Conservation (phyloP, 2,113 vertebrate genomes). For the Trematomus loennbergii region DNA sequence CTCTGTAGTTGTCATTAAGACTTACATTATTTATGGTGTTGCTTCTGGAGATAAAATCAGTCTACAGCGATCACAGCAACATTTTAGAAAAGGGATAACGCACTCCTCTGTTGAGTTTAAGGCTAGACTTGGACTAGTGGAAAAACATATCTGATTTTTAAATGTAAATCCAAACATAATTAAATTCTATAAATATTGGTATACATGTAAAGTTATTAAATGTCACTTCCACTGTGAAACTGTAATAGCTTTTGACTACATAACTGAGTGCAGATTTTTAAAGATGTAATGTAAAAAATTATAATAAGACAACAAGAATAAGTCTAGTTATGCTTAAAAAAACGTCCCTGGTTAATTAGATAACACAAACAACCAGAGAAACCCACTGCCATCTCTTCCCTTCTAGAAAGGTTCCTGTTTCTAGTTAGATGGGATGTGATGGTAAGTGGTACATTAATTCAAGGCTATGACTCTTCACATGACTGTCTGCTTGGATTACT, state of each 20-base stretch:
- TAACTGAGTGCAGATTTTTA: background rate
- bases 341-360: background rate
- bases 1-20: conserved; percentile 5
- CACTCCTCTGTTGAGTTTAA: background rate
- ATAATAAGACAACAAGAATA: background rate
- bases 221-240: background rate
- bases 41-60: conserved; percentile 5
- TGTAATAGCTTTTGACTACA: background rate
- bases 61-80: conserved; percentile 7
- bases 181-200: background rate
- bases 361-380: conserved; percentile 13
- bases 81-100: background rate
- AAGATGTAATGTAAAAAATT: background rate
- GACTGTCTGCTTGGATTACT: conserved; percentile 44
- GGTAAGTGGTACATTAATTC: conserved; percentile 50
- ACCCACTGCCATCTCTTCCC: background rate
- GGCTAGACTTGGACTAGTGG: background rate
- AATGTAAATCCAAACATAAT: background rate
- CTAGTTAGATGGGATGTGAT: conserved; percentile 20
- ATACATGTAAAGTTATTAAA: background rate
- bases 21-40: conserved; percentile 27
- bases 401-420: conserved; percentile 34
- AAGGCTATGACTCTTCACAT: conserved; percentile 41
- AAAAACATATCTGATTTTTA: background rate
- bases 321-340: background rate